Percentiles rank a stretch among this genome's conserved stretches.
phyloP scores from a whole-genome alignment of 2,113 vertebrate species.

The Nipponia nippon region DNA sequence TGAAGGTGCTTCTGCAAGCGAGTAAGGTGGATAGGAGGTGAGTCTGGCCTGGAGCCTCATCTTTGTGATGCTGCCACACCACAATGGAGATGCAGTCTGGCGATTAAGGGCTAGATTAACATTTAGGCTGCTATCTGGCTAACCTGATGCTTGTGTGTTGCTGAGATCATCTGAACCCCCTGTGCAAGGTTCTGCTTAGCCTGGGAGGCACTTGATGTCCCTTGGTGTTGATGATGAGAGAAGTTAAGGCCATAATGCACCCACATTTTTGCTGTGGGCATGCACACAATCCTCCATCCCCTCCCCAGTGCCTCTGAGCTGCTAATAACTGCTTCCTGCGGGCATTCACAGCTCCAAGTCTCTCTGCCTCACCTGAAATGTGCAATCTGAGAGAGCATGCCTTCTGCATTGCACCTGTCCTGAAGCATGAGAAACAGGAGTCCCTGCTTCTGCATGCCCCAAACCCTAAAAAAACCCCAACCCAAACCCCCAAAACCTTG shows the following conservation, averaged over 20 bases:
- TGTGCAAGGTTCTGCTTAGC: background rate
- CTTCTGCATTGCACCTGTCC: background rate
- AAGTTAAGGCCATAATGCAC: background rate
- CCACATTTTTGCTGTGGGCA: background rate
- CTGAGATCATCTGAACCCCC: background rate
- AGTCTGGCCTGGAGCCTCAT: background rate
- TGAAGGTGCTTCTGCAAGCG: background rate
- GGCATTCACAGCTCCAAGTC: background rate
- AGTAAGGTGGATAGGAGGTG: background rate
- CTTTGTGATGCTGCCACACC: background rate
- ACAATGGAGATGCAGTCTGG: background rate
- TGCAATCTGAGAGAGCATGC: background rate
- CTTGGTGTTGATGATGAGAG: background rate
- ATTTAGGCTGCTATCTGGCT: background rate
- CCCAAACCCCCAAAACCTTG: background rate
- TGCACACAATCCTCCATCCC: background rate
- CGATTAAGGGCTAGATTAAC: background rate
- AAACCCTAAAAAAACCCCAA: background rate
- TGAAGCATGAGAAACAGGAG: background rate
- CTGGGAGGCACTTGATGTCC: background rate
- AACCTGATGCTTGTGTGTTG: background rate
- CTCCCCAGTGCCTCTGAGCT: background rate
- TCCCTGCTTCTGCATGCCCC: background rate
- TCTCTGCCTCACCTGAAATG: background rate
- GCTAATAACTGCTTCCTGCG: background rate